Evolutionary conservation across 2,797 vertebrate species (phyloP), one percentile per base, ranked within the genome.

Genomic region (Channa striata): DNA sequence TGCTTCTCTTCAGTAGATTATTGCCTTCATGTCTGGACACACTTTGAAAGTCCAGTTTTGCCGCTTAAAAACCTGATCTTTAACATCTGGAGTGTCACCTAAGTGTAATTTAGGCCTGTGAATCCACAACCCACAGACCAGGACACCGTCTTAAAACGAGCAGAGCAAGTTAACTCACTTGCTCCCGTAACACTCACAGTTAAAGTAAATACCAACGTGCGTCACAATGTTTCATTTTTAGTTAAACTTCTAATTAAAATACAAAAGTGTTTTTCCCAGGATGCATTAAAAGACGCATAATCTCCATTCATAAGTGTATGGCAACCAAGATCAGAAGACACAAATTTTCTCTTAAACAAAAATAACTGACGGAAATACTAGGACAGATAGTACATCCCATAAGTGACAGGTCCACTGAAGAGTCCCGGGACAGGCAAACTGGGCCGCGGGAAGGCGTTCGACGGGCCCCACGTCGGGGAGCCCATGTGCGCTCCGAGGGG

Each of bases 311-410:
- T 75, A 70, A 72, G 72, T 77, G 62, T 82, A 76, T 74, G 67
- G 74, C 67, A 66, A 74, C 39, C 65, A 68, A 57, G 44, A 77
- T 57, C 57, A 67, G 33, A 75, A 51, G 11, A 64, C 59, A 51
- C 40, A 21, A n/a, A 39, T 39, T 50, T 21, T 59, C 17, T 74
- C 21, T 70, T 46, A 54, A 49, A 59, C 60, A 37, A 12, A 8
- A 6, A 23, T n/a, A n/a, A 54, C 39, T 64, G 40, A 65, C 12
- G 62, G 57, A 46, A 71, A 44, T 19, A 84, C 85, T 95, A 96
- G 59, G 96, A 95, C 88, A 95, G 82, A 86, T 96, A 95, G 90
- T 96, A 96, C 94, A 95, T 93, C 88, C 96, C 95, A 90, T 95
- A 96, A 66, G 95, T 93, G 72, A 94, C 91, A 0, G 95, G 96